phyloP scores from a whole-genome alignment of 2,888 invertebrate genomes.

The Trimorus sp. region DNA sequence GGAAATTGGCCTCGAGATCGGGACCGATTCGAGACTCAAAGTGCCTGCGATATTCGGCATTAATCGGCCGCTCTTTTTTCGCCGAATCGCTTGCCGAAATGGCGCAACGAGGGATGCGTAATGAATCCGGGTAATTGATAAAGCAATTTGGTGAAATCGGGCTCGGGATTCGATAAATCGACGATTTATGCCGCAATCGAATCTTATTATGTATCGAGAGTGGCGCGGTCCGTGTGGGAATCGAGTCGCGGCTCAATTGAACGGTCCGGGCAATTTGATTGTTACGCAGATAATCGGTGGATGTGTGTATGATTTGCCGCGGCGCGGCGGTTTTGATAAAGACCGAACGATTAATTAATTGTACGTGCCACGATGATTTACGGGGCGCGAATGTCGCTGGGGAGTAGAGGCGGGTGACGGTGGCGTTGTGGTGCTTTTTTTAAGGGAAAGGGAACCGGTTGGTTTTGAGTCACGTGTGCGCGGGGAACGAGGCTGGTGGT shows the following conservation, averaged over 20 bases:
- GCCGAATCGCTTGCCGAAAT: constrained; percentile 21
- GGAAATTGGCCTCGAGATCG: constrained; percentile 30
- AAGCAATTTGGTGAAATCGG: constrained; percentile 41
- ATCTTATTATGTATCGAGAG: constrained; percentile 21
- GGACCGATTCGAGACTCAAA: constrained; percentile 9
- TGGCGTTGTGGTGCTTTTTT: too few species aligned
- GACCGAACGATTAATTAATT: too few species aligned
- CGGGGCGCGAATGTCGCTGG: too few species aligned
- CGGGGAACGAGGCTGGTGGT: too few species aligned
- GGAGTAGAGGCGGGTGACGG: too few species aligned
- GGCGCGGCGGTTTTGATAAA: too few species aligned
- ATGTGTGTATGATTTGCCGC: too few species aligned
- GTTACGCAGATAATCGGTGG: constrained; percentile 8
- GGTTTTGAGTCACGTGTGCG: too few species aligned
- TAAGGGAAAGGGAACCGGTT: too few species aligned
- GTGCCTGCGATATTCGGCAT: constrained; percentile 16
- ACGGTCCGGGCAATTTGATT: constrained; percentile 41
- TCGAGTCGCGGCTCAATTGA: constrained; percentile 45
- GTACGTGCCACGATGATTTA: too few species aligned
- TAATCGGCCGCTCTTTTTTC: constrained; percentile 19
- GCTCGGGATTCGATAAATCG: constrained; percentile 25
- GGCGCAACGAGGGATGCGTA: constrained; percentile 9
- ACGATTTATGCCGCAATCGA: constrained; percentile 31
- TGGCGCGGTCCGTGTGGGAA: constrained; percentile 54
- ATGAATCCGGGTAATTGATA: constrained; percentile 38